Evolutionary conservation across 2,797 vertebrate species (phyloP).

Genomic region (Microctenopoma stevenorrisi): DNA sequence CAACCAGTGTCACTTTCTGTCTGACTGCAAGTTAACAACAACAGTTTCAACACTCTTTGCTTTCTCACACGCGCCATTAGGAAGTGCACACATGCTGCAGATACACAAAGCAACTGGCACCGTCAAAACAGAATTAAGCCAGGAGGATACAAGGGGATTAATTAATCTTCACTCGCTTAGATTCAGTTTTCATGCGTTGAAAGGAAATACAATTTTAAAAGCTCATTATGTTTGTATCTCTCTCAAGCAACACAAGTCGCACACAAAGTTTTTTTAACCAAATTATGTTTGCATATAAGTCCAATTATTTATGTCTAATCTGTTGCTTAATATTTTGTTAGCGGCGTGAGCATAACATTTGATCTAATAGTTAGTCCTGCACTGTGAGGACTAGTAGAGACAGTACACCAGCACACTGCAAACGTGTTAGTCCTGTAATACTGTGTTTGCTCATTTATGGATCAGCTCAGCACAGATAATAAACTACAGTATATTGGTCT

Average conservation of each 20-base stretch:
- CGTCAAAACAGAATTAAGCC: neutral
- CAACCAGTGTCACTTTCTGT: slow-evolving; percentile 25
- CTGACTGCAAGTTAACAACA: slow-evolving; percentile 9
- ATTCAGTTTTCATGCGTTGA: neutral
- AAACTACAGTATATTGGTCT: too few species aligned
- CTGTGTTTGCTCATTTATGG: too few species aligned
- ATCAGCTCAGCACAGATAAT: too few species aligned
- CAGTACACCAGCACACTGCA: too few species aligned
- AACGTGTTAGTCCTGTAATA: too few species aligned
- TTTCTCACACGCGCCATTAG: neutral
- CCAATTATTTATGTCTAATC: too few species aligned
- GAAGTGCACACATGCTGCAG: neutral
- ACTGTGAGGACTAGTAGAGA: too few species aligned
- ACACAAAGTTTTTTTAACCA: neutral
- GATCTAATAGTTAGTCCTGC: too few species aligned
- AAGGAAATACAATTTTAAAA: neutral
- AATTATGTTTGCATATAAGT: neutral
- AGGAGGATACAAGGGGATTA: slow-evolving; percentile 9
- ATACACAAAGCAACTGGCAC: neutral
- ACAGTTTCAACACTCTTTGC: slow-evolving; percentile 1
- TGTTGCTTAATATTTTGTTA: too few species aligned
- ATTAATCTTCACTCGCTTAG: neutral
- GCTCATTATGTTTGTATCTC: neutral
- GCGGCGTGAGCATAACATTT: too few species aligned
- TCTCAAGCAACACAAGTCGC: neutral